These are phyloP conservation scores for Dasysyrphus albostriatus DNA, from an alignment of 2,888 invertebrate genomes.

Conservation along the genomic window DNA sequence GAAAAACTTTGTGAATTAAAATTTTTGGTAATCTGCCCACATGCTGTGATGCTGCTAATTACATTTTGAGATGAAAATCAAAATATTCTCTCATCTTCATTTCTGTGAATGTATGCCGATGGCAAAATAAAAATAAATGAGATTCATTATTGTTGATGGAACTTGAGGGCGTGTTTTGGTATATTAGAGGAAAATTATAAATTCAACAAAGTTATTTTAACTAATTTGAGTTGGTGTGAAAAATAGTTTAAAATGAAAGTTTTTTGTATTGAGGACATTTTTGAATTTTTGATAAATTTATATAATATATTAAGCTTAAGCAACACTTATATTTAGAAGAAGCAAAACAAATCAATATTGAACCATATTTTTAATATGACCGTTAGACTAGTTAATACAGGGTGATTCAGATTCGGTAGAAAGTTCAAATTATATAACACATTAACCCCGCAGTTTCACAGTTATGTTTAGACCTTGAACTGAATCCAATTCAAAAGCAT, in stretches of 20 bases:
- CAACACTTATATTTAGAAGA: too few species aligned
- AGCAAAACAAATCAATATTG: too few species aligned
- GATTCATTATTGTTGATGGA: slow-evolving; percentile 33
- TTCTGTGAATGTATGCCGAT: slow-evolving; percentile 18
- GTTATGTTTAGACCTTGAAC: too few species aligned
- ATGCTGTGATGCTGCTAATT: slow-evolving; percentile 73
- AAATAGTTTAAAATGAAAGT: background rate
- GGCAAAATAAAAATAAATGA: slow-evolving; percentile 36
- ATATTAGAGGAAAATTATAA: slow-evolving; percentile 4
- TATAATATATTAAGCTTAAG: too few species aligned
- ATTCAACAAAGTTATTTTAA: slow-evolving; percentile 19
- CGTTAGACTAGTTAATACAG: too few species aligned
- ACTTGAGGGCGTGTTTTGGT: slow-evolving; percentile 13
- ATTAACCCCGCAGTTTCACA: too few species aligned
- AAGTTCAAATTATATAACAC: too few species aligned
- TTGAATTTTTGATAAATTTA: too few species aligned
- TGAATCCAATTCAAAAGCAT: too few species aligned
- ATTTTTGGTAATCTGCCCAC: slow-evolving; percentile 71
- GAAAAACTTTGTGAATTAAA: slow-evolving; percentile 66
- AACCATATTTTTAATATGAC: too few species aligned
- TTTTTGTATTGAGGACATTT: background rate
- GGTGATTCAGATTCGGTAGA: too few species aligned
- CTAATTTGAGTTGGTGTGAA: background rate
- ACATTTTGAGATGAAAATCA: slow-evolving; percentile 69
- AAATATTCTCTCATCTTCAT: slow-evolving; percentile 39